Evolutionary conservation across 2,797 vertebrate species (phyloP).

Genomic region (Orestias chungarensis): DNA sequence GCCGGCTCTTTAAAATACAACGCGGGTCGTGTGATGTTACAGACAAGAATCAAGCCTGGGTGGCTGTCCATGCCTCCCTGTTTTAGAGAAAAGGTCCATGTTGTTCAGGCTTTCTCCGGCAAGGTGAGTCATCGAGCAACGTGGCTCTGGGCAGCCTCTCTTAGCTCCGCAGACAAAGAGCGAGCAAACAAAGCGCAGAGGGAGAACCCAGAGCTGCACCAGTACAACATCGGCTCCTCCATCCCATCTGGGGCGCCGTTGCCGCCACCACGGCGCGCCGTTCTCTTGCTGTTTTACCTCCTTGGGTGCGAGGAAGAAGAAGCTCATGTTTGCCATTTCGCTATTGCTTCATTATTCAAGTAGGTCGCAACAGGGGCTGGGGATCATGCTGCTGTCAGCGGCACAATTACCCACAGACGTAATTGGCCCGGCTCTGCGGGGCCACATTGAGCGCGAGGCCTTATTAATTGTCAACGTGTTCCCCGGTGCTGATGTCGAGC

Average conservation of each 20-base stretch:
- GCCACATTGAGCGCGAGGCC: slow-evolving; percentile 64
- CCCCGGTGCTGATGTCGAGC: neutral
- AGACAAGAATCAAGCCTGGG: slow-evolving; percentile 49
- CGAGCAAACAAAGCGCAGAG: slow-evolving; percentile 57
- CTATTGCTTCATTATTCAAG: slow-evolving; percentile 70
- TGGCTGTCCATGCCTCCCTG: slow-evolving; percentile 30
- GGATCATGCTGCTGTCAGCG: slow-evolving; percentile 61
- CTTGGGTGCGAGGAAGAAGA: slow-evolving; percentile 7
- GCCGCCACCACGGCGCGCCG: slow-evolving; percentile 19
- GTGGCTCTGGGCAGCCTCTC: slow-evolving; percentile 58
- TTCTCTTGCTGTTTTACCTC: slow-evolving; percentile 15
- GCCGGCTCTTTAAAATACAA: slow-evolving; percentile 19
- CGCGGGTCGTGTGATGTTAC: slow-evolving; percentile 18
- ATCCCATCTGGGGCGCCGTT: slow-evolving; percentile 16
- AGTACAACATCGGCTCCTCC: slow-evolving; percentile 38
- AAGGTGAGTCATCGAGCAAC: slow-evolving; percentile 69
- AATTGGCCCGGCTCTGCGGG: slow-evolving; percentile 68
- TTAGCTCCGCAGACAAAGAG: slow-evolving; percentile 64
- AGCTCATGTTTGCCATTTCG: slow-evolving; percentile 60
- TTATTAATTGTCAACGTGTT: slow-evolving; percentile 62
- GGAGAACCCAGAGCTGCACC: slow-evolving; percentile 46
- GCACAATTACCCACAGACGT: slow-evolving; percentile 67
- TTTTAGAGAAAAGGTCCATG: slow-evolving; percentile 48
- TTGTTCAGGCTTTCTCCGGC: slow-evolving; percentile 52
- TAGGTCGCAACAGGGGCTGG: slow-evolving; percentile 63